A percentile compares a stretch with the other conserved stretches of the same genome.
Conservation (phyloP, 2,797 vertebrate genomes). For the Arrhamphus sclerolepis region DNA sequence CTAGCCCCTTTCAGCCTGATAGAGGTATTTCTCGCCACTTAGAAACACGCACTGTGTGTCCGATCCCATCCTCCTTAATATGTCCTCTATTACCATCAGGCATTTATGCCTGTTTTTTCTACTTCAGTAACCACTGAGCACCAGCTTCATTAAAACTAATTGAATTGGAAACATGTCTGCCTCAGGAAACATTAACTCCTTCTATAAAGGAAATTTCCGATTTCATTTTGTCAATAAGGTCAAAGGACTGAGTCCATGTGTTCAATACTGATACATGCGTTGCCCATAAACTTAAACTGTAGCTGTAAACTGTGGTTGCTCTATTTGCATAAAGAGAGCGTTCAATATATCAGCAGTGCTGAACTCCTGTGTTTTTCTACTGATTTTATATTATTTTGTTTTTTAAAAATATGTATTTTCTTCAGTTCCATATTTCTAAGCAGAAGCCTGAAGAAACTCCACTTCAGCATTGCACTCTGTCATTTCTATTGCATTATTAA, state of each 20-base stretch:
- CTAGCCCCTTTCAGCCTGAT: conserved; percentile 80
- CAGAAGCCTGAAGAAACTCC: conserved; percentile 19
- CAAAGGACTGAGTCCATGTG: conserved; percentile 76
- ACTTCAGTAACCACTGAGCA: conserved; percentile 98
- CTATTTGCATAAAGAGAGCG: conserved; percentile 16
- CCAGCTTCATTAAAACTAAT: conserved; percentile 99
- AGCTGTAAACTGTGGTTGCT: conserved; percentile 13
- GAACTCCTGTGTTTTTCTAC: conserved; percentile 8
- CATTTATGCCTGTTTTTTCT: conserved; percentile 97
- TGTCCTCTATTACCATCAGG: conserved; percentile 94
- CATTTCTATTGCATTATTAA: conserved; percentile 68
- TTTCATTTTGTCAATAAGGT: conserved; percentile 84
- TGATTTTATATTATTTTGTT: conserved; percentile 26
- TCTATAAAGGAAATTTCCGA: conserved; percentile 86
- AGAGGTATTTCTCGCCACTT: conserved; percentile 89
- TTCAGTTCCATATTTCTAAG: conserved; percentile 6
- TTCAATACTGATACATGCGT: conserved; percentile 71
- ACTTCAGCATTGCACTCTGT: conserved; percentile 25
- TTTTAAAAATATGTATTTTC: too few relatives aligned
- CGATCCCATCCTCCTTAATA: conserved; percentile 86
- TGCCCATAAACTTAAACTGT: conserved; percentile 51
- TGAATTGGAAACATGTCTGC: conserved; percentile 99
- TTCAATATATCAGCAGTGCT: conserved; percentile 8
- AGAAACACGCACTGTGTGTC: conserved; percentile 83
- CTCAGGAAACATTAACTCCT: conserved; percentile 98